Base-by-base conservation (phyloP, 2,888 invertebrate genomes). In the Papilio gigon region DNA sequence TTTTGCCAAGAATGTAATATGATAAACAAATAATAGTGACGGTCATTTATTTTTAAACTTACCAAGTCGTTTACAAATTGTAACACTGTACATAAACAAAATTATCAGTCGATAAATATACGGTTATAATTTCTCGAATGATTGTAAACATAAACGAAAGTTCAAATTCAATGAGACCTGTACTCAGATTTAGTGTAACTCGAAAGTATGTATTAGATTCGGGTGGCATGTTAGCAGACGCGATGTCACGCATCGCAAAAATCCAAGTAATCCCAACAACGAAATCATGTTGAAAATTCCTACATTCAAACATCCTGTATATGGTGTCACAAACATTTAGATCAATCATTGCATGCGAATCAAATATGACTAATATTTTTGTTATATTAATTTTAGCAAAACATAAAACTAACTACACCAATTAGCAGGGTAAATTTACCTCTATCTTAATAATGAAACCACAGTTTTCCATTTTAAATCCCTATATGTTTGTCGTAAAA, bases 221-320 rank as follows among this genome's bases (percentile, higher is more conserved):
- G 53, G 1, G 50, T 53, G 50, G 50, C 27, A 53, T 53, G 53
- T 53, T 30, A 30, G 76, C 75, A 74, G 74, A 61, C 71, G 62
- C 61, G 62, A 62, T 66, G 69, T 71, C 68, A 53, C 30, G 27
- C 53, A 53, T 53, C 30, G n/a, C 67, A 68, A 70, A 72, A 72
- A 70, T 47, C 40, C 35, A 64, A 65, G 53, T 33, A 35, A 68
- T 59, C n/a, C 53, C 53, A 8, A 2, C 30, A 27, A 30, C 53
- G n/a, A 53, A 25, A 30, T 53, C 30, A 30, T n/a, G 53, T 30
- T 30, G 17, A 25, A 30, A 53, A 53, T 53, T n/a, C 30, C 14
- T 53, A 25, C 9, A 53, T n/a, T n/a, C 9, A 14, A 53, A 53
- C 17, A 6, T 30, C 14, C 5, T 12, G n/a, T 9, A 5, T 2